phyloP scores from a whole-genome alignment of 2,888 invertebrate genomes.

The Spodoptera exigua region DNA sequence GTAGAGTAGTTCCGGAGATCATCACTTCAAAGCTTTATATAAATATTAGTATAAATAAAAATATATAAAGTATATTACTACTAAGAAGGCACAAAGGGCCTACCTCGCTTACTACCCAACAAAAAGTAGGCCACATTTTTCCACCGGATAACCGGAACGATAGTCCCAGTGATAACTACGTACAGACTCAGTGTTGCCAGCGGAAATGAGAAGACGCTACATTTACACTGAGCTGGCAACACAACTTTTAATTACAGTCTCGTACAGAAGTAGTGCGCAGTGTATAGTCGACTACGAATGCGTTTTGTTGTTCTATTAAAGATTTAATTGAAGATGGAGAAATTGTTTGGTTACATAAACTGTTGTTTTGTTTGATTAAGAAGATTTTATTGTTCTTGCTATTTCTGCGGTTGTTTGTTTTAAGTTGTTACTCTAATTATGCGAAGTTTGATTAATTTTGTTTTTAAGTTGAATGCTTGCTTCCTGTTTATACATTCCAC shows the following conservation, averaged over 20 bases:
- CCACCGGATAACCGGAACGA: slow-evolving; percentile 21
- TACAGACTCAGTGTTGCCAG: slow-evolving; percentile 29
- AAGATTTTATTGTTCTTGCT: slow-evolving; percentile 4
- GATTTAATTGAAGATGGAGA: slow-evolving; percentile 40
- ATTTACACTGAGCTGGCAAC: slow-evolving; percentile 46
- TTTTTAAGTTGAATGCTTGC: no score
- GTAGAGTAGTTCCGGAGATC: no score
- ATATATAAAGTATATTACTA: no score
- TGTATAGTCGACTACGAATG: slow-evolving; percentile 3
- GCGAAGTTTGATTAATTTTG: no score
- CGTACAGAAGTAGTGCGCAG: slow-evolving; percentile 30
- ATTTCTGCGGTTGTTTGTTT: neutral
- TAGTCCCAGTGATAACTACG: slow-evolving; percentile 21
- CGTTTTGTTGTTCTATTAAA: slow-evolving; percentile 36
- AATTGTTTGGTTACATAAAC: slow-evolving; percentile 19
- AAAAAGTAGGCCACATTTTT: slow-evolving; percentile 12
- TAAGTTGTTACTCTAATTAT: neutral
- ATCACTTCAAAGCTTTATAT: no score
- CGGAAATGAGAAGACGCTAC: slow-evolving; percentile 50
- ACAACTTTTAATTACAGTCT: slow-evolving; percentile 55
- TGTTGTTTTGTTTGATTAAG: slow-evolving; percentile 12
- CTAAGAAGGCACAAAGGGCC: no score
- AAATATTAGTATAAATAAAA: no score
- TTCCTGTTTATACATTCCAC: no score
- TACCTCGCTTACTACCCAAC: neutral